Conservation (phyloP, 1,140 invertebrate species). For the Pemphigus obesinymphae region DNA sequence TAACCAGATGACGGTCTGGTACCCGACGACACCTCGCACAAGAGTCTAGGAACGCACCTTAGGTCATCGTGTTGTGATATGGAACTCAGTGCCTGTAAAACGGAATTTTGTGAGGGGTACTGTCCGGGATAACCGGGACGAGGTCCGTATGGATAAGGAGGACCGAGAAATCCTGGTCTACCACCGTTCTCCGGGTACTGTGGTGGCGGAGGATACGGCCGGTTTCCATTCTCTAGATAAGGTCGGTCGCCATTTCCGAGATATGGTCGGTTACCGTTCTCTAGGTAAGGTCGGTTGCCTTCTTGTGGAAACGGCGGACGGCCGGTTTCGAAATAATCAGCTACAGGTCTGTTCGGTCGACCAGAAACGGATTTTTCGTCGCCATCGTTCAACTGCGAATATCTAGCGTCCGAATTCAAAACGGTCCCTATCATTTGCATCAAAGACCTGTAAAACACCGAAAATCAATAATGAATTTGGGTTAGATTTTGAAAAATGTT, state of each 20-base stretch:
- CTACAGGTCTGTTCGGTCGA: background rate
- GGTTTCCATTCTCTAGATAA: background rate
- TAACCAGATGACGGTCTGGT: conserved; percentile 47
- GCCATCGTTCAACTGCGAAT: background rate
- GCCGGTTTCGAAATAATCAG: background rate
- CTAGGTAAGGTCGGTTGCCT: background rate
- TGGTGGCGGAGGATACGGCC: background rate
- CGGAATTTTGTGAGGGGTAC: conserved; percentile 45
- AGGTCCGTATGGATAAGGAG: background rate
- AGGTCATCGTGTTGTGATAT: conserved; percentile 70
- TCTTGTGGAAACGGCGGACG: background rate
- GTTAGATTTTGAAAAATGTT: too few relatives aligned
- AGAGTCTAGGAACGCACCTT: conserved; percentile 68
- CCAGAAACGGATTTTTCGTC: background rate
- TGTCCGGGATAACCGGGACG: background rate
- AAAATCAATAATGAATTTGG: too few relatives aligned
- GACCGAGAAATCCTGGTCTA: background rate
- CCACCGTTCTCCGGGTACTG: background rate
- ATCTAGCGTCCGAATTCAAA: background rate
- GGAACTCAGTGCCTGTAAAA: conserved; percentile 61
- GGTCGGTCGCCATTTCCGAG: background rate
- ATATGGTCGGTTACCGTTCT: background rate
- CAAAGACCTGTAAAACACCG: conserved; percentile 1
- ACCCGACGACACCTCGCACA: conserved; percentile 69
- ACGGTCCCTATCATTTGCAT: background rate